phyloP scores from a whole-genome alignment of 2,113 vertebrate species.

The Mola mola region DNA sequence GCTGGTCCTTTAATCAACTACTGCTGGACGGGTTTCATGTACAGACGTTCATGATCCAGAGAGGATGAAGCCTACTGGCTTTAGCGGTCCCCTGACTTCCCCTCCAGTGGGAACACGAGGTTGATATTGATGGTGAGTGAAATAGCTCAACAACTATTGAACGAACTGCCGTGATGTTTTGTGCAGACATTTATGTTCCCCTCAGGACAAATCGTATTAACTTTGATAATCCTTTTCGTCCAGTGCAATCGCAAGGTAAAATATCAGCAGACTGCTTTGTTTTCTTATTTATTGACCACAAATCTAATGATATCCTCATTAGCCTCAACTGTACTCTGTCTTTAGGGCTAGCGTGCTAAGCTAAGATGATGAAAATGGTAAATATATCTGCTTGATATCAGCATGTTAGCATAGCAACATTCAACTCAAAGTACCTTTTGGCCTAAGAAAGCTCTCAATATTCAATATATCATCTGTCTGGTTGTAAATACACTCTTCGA shows the following conservation, averaged over 20 bases:
- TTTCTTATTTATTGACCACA: background rate
- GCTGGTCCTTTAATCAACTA: too few relatives aligned
- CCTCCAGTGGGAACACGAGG: background rate
- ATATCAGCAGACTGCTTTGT: background rate
- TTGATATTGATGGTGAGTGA: background rate
- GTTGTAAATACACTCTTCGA: too few relatives aligned
- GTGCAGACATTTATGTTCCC: background rate
- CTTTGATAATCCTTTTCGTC: background rate
- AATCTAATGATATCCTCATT: background rate
- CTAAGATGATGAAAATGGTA: background rate
- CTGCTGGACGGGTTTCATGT: too few relatives aligned
- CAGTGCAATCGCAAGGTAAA: background rate
- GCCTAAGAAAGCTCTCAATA: too few relatives aligned
- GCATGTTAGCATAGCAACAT: too few relatives aligned
- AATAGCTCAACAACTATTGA: background rate
- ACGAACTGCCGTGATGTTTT: background rate
- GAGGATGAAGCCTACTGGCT: too few relatives aligned
- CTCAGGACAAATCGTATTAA: background rate
- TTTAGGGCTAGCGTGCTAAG: background rate
- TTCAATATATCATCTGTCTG: too few relatives aligned
- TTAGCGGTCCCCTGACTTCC: too few relatives aligned
- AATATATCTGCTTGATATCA: too few relatives aligned
- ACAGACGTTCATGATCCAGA: too few relatives aligned
- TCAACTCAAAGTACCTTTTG: too few relatives aligned
- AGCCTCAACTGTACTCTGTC: background rate